A percentile compares a stretch with the other conserved stretches of the same genome.
phyloP scores from a whole-genome alignment of 2,797 vertebrate species.

The Neosalanx taihuensis region DNA sequence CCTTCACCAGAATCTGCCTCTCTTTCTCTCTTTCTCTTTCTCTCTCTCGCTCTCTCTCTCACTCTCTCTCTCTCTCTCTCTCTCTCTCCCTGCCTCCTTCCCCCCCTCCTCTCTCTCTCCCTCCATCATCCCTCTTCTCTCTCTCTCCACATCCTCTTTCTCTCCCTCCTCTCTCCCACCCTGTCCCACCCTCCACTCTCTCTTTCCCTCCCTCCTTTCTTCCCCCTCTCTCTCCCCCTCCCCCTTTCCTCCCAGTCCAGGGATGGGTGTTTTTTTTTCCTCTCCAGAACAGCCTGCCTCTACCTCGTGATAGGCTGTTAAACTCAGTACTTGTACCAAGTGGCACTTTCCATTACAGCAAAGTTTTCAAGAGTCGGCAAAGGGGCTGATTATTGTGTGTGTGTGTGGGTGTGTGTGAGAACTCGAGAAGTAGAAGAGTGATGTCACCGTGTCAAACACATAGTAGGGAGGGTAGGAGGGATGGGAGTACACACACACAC shows the following conservation, averaged over 20 bases:
- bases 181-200: too few species aligned
- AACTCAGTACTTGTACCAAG: constrained; percentile 50
- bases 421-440: constrained; percentile 19
- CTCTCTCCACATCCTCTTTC: too few species aligned
- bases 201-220: not conserved
- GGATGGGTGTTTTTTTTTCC: constrained; percentile 52
- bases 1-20: not conserved
- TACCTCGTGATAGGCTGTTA: constrained; percentile 44
- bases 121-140: too few species aligned
- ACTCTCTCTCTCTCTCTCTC: too few species aligned
- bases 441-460: constrained; percentile 41
- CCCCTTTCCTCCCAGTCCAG: constrained; percentile 39
- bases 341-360: constrained; percentile 64
- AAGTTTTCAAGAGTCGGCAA: constrained; percentile 40
- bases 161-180: too few species aligned
- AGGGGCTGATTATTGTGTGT: not conserved
- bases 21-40: not conserved
- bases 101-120: too few species aligned
- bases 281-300: constrained; percentile 11
- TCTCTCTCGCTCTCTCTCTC: not conserved
- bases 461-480: constrained; percentile 25
- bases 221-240: constrained; percentile 32
- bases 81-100: too few species aligned
- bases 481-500: constrained; percentile 14
- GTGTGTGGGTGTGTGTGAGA: not conserved